phyloP scores from a whole-genome alignment of 2,888 invertebrate species.

The Catocala fraxini region DNA sequence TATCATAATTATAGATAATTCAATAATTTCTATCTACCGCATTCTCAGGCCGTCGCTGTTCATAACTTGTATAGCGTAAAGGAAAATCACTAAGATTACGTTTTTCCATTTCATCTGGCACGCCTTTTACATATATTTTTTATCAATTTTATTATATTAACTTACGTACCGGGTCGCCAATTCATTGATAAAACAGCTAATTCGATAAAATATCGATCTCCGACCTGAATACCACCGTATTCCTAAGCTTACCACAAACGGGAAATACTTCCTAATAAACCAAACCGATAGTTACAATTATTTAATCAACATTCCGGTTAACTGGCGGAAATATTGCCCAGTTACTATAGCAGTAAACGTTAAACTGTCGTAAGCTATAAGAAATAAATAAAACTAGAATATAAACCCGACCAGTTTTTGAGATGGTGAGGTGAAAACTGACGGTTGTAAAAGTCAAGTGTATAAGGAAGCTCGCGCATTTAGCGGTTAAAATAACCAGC shows the following conservation, averaged over 20 bases:
- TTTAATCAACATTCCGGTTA: conserved; percentile 17
- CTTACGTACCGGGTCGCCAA: background rate
- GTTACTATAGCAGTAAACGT: conserved; percentile 6
- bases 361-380: conserved; percentile 12
- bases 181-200: background rate
- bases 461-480: background rate
- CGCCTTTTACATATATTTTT: background rate
- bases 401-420: conserved; percentile 16
- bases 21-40: too few relatives aligned
- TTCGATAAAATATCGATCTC: conserved; percentile 5
- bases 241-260: conserved; percentile 1
- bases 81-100: too few relatives aligned
- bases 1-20: too few relatives aligned
- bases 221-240: conserved; percentile 5
- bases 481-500: background rate
- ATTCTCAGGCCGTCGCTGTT: too few relatives aligned
- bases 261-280: conserved; percentile 16
- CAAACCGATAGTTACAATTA: conserved; percentile 16
- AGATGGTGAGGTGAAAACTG: conserved; percentile 14
- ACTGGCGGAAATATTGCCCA: conserved; percentile 15
- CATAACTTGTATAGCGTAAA: too few relatives aligned
- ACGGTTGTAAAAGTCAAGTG: conserved; percentile 1
- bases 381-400: conserved; percentile 15
- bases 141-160: conserved; percentile 1
- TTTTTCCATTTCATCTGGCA: too few relatives aligned